These are phyloP conservation scores for Sesia bembeciformis DNA, from an alignment of 2,888 invertebrate genomes.

Conservation along the genomic window DNA sequence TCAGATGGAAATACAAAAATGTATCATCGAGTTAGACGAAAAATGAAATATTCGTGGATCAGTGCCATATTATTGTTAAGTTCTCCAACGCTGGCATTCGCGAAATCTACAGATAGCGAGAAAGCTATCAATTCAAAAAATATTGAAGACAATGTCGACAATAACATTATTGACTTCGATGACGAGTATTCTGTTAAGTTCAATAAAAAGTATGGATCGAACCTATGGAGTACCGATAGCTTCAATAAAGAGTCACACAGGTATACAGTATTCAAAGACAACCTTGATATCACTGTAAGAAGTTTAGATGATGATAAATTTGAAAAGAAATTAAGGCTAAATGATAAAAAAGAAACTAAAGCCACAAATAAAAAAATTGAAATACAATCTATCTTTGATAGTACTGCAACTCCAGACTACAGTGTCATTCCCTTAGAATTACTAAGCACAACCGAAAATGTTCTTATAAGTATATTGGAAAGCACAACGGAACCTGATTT, in stretches of 20 bases:
- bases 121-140: constrained; percentile 15
- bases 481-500: constrained; percentile 51
- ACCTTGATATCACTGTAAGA: constrained; percentile 9
- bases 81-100: constrained; percentile 17
- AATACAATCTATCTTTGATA: constrained; percentile 3
- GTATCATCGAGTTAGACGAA: constrained; percentile 51
- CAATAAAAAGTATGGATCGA: constrained; percentile 41
- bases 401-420: constrained; percentile 18
- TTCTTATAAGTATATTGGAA: constrained; percentile 34
- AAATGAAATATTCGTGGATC: constrained; percentile 35
- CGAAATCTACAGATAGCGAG: constrained; percentile 15
- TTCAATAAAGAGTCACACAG: constrained; percentile 47
- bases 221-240: constrained; percentile 36
- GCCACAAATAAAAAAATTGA: constrained; percentile 9
- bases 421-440: constrained; percentile 61
- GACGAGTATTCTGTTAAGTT: constrained; percentile 51
- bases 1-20: constrained; percentile 49
- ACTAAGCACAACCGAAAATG: constrained; percentile 52
- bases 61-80: constrained; percentile 42
- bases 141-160: constrained; percentile 38
- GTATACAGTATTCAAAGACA: constrained; percentile 44
- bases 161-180: constrained; percentile 60
- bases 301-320: constrained; percentile 8
- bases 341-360: constrained; percentile 15
- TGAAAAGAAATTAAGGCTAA: neutral